Conservation (phyloP, 2,113 vertebrate genomes). For the Pithys albifrons region DNA sequence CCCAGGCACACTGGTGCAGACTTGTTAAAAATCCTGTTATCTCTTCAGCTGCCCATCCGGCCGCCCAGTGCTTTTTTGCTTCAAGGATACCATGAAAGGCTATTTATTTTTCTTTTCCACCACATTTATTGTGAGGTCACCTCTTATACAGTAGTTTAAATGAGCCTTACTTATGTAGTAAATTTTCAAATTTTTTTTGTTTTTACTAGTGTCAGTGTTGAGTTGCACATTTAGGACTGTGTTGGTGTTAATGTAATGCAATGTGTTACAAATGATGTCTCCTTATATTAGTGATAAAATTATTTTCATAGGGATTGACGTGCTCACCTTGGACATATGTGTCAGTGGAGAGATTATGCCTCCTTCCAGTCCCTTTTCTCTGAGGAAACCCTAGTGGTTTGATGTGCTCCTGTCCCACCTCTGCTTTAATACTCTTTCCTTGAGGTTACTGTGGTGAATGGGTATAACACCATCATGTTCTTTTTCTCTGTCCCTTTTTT, state of each 20-base stretch:
- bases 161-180: neutral
- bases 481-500: neutral
- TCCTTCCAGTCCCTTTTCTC: neutral
- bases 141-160: neutral
- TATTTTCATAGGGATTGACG: neutral
- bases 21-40: slow-evolving; percentile 13
- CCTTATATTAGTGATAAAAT: neutral
- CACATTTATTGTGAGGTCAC: neutral
- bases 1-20: neutral
- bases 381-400: neutral
- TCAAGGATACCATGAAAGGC: neutral
- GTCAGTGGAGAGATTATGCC: rapidly evolving
- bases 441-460: neutral
- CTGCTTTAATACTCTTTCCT: neutral
- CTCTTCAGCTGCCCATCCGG: neutral
- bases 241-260: neutral
- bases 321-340: neutral
- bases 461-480: neutral
- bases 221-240: neutral
- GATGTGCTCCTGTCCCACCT: neutral
- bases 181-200: neutral
- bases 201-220: neutral
- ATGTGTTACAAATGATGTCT: neutral
- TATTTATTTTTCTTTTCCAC: neutral
- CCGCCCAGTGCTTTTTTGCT: slow-evolving; percentile 18